These are phyloP conservation scores for Malaclemys terrapin DNA, from an alignment of 2,113 vertebrate species.

Conservation along the genomic window DNA sequence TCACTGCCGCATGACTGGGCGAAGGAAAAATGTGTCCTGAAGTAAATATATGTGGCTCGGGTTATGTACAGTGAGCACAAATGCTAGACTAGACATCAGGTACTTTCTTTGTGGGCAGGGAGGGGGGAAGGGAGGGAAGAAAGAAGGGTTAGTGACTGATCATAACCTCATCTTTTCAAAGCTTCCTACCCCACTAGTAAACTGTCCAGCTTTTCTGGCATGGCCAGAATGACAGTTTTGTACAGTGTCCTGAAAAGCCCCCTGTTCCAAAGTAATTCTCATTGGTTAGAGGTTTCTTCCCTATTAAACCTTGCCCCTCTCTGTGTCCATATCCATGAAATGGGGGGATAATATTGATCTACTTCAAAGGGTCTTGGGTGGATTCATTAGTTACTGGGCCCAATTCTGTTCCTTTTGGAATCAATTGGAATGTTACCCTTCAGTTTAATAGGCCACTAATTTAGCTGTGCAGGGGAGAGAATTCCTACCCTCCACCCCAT, in stretches of 20 bases:
- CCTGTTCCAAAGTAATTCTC: background rate
- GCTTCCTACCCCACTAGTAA: conserved; percentile 68
- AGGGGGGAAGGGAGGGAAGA: background rate
- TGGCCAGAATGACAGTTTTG: conserved; percentile 14
- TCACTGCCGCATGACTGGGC: conserved; percentile 45
- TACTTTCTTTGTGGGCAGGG: conserved; percentile 44
- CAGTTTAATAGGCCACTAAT: background rate
- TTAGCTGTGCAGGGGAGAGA: background rate
- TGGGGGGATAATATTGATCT: background rate
- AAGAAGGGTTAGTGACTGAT: conserved; percentile 34
- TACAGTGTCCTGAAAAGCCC: background rate
- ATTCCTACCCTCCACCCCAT: background rate
- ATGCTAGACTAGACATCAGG: conserved; percentile 57
- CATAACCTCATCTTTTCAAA: conserved; percentile 55
- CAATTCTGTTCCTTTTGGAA: background rate
- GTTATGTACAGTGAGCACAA: conserved; percentile 50
- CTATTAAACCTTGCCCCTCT: background rate
- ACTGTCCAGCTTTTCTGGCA: conserved; percentile 39
- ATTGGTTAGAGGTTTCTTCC: background rate
- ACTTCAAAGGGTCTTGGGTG: background rate
- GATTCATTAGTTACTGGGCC: background rate
- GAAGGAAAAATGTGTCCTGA: conserved; percentile 69
- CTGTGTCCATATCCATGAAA: background rate
- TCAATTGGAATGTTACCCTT: background rate
- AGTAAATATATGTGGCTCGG: conserved; percentile 63